A percentile compares a stretch with the other conserved stretches of the same genome.
These are phyloP conservation scores for Pocillopora verrucosa DNA, from an alignment of 64 coral and sea anemone species.

Conservation along the genomic window DNA sequence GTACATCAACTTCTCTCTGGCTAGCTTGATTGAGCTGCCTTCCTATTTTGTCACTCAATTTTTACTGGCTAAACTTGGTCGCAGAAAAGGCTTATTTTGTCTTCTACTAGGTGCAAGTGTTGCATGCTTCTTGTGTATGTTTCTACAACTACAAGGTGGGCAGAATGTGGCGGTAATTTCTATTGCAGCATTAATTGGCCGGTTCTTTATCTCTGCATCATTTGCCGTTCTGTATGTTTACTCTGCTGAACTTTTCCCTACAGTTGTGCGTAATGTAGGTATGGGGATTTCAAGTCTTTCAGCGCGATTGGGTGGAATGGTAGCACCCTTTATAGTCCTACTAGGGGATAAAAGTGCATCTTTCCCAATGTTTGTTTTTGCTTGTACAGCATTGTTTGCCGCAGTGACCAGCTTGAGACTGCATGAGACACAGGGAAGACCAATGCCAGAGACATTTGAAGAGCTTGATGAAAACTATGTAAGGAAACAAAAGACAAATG, in stretches of 20 bases:
- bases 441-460: slow-evolving; percentile 72
- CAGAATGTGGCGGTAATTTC: slow-evolving; percentile 10
- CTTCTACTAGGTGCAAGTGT: slow-evolving; percentile 50
- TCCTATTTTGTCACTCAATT: background rate
- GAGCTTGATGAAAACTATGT: slow-evolving; percentile 16
- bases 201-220: slow-evolving; percentile 71
- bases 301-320: slow-evolving; percentile 56
- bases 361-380: slow-evolving; percentile 69
- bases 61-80: slow-evolving; percentile 7
- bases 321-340: slow-evolving; percentile 63
- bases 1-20: slow-evolving; percentile 23
- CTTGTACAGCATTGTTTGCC: slow-evolving; percentile 33
- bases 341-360: slow-evolving; percentile 58
- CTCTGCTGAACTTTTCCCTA: slow-evolving; percentile 69
- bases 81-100: slow-evolving; percentile 43
- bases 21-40: slow-evolving; percentile 17
- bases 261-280: slow-evolving; percentile 62
- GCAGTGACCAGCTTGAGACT: slow-evolving; percentile 47
- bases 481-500: slow-evolving; percentile 2
- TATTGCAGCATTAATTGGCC: slow-evolving; percentile 48
- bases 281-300: slow-evolving; percentile 50
- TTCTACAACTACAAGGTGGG: slow-evolving; percentile 43
- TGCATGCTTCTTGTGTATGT: slow-evolving; percentile 69
- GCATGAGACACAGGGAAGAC: slow-evolving; percentile 67
- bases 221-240: slow-evolving; percentile 73